Evolutionary conservation across 1,140 invertebrate genomes (phyloP).

Genomic region (Scaptomyza graminum): DNA sequence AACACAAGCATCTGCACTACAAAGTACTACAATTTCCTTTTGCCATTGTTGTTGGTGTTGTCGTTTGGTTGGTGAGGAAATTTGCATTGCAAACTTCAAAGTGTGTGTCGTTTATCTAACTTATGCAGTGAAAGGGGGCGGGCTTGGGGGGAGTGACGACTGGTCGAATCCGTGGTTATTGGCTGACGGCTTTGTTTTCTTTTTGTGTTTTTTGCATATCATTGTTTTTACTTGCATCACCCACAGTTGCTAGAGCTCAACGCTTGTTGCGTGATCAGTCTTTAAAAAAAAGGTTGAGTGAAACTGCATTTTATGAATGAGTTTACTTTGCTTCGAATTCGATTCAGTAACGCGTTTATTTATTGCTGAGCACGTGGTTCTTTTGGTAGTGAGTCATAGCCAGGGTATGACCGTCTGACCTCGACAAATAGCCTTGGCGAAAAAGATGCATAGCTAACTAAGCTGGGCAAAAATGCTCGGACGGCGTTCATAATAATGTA

Average conservation of each 20-base stretch:
- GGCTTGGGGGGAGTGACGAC: background rate
- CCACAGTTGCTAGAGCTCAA: background rate
- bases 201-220: background rate
- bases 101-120: slow-evolving; percentile 6
- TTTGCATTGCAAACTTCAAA: slow-evolving; percentile 68
- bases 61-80: slow-evolving; percentile 32
- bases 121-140: background rate
- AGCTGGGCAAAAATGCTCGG: background rate
- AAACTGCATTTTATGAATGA: background rate
- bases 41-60: slow-evolving; percentile 23
- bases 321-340: background rate
- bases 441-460: slow-evolving; percentile 28
- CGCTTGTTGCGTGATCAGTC: background rate
- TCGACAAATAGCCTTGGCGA: slow-evolving; percentile 19
- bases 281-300: no score
- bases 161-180: slow-evolving; percentile 7
- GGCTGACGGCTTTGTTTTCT: background rate
- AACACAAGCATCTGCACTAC: slow-evolving; percentile 24
- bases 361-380: slow-evolving; percentile 15
- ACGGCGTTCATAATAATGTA: slow-evolving; percentile 6
- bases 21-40: slow-evolving; percentile 61
- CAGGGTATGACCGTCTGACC: slow-evolving; percentile 4
- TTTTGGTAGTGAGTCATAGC: slow-evolving; percentile 18
- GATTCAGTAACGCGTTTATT: background rate
- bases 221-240: slow-evolving; percentile 1